Conservation (phyloP, 1,140 invertebrate species). For the Tetramorium alpestre region DNA sequence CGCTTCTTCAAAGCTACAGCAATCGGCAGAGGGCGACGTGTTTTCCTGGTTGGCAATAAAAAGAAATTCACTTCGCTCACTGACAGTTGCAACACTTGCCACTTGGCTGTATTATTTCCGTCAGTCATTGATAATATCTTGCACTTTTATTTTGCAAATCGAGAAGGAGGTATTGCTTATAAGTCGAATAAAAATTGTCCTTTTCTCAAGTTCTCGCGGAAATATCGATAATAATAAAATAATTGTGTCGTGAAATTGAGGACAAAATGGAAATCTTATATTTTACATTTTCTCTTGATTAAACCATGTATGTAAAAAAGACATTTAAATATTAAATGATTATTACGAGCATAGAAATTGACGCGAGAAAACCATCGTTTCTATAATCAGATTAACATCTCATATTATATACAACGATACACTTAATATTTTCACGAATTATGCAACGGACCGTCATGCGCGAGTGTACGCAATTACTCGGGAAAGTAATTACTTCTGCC, state of each 20-base stretch:
- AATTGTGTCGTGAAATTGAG: neutral
- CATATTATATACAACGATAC: conserved; percentile 16
- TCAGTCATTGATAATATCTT: conserved; percentile 19
- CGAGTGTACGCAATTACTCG: conserved; percentile 37
- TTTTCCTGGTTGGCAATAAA: conserved; percentile 54
- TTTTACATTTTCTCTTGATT: neutral
- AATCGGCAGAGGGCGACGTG: conserved; percentile 13
- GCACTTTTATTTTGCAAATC: conserved; percentile 19
- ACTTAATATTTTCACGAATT: conserved; percentile 30
- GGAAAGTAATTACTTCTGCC: conserved; percentile 41
- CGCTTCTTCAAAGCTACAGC: conserved; percentile 63
- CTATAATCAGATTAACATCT: conserved; percentile 21
- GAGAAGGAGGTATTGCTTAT: no score
- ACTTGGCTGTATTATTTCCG: conserved; percentile 7
- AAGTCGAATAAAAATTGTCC: neutral
- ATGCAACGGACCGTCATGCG: neutral
- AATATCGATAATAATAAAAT: neutral
- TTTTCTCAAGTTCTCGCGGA: neutral
- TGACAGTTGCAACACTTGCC: conserved; percentile 27
- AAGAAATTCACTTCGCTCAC: conserved; percentile 39
- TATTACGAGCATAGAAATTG: neutral
- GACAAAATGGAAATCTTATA: neutral
- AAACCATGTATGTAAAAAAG: neutral
- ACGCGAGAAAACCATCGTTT: conserved; percentile 1
- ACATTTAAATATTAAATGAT: neutral